A percentile compares a stretch with the other conserved stretches of the same genome.
Conservation (phyloP, 1,140 invertebrate species). For the Trypoxylus dichotomus region DNA sequence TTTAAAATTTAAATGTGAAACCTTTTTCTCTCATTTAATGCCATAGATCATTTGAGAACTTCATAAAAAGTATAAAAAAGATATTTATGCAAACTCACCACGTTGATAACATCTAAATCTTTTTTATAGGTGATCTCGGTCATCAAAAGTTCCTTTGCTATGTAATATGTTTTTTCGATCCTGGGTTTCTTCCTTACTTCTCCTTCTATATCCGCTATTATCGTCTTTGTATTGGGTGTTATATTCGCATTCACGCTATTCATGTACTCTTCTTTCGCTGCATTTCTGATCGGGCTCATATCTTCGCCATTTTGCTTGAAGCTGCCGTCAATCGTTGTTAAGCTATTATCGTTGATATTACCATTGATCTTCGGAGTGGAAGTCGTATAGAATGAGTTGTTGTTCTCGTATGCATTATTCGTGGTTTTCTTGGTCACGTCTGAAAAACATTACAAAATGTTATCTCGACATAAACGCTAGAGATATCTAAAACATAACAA, state of each 20-base stretch:
- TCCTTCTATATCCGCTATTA: constrained; percentile 48
- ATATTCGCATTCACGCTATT: constrained; percentile 47
- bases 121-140: constrained; percentile 95
- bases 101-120: constrained; percentile 88
- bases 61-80: no score
- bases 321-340: constrained; percentile 37
- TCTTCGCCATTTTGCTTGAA: constrained; percentile 41
- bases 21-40: no score
- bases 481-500: not conserved
- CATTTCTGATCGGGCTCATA: constrained; percentile 40
- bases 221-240: constrained; percentile 35
- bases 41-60: no score
- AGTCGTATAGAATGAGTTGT: constrained; percentile 45
- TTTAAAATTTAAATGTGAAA: no score
- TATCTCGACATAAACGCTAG: not conserved
- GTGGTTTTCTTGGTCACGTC: constrained; percentile 37
- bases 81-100: constrained; percentile 65
- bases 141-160: constrained; percentile 93
- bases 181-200: constrained; percentile 47
- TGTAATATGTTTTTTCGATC: constrained; percentile 84
- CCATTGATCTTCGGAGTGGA: constrained; percentile 46
- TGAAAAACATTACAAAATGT: constrained; percentile 36
- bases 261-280: constrained; percentile 46
- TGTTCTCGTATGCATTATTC: constrained; percentile 39
- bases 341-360: constrained; percentile 40